These are phyloP conservation scores for Mimumesa dahlbomi DNA, from an alignment of 2,888 invertebrate genomes.

Conservation along the genomic window DNA sequence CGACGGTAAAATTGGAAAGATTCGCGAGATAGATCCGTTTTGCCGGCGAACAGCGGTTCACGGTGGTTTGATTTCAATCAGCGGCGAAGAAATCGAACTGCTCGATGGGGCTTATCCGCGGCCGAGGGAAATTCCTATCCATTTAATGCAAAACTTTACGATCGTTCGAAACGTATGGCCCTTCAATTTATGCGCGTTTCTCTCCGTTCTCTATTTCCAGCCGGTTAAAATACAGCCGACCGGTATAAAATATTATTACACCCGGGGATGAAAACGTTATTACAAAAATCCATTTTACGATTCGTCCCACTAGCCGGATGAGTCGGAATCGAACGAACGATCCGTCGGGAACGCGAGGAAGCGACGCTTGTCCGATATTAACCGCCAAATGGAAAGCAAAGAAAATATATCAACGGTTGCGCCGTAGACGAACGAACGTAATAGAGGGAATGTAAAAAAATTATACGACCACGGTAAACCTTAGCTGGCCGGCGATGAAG, in stretches of 20 bases:
- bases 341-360: too few species aligned
- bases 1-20: slow-evolving; percentile 39
- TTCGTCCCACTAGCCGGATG: not conserved
- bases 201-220: too few species aligned
- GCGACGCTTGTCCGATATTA: too few species aligned
- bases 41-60: slow-evolving; percentile 19
- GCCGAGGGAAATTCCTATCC: slow-evolving; percentile 11
- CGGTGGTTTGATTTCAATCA: slow-evolving; percentile 29
- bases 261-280: slow-evolving; percentile 5
- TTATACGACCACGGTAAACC: too few species aligned
- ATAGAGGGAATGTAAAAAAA: too few species aligned
- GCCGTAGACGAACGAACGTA: too few species aligned
- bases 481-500: too few species aligned
- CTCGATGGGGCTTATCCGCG: slow-evolving; percentile 4
- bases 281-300: not conserved
- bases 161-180: not conserved
- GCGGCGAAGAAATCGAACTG: not conserved
- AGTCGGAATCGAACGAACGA: not conserved
- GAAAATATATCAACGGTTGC: too few species aligned
- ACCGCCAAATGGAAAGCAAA: too few species aligned
- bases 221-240: not conserved
- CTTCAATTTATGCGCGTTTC: not conserved
- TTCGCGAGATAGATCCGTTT: slow-evolving; percentile 27
- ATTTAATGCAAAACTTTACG: slow-evolving; percentile 17
- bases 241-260: not conserved